phyloP scores from a whole-genome alignment of 1,140 invertebrate genomes.

The Parasteatoda tepidariorum region DNA sequence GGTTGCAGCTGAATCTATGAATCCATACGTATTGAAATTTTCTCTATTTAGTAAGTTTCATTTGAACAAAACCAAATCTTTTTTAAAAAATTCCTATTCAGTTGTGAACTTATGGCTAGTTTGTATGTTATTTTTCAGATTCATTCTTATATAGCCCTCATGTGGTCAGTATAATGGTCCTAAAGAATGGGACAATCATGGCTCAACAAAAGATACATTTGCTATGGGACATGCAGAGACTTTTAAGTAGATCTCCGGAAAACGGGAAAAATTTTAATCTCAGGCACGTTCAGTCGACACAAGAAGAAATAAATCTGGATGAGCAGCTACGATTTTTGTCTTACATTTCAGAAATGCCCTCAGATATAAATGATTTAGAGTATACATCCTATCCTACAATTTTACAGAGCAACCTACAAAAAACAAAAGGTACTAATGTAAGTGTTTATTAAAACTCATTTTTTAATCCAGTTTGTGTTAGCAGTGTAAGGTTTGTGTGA shows the following conservation, averaged over 20 bases:
- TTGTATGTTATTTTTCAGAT: not conserved
- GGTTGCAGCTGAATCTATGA: not conserved
- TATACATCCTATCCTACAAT: not conserved
- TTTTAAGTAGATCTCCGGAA: not conserved
- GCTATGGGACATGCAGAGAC: not conserved
- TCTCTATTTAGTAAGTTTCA: conserved; percentile 16
- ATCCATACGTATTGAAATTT: conserved; percentile 18
- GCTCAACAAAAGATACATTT: not conserved
- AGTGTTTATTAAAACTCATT: too few relatives aligned
- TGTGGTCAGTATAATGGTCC: not conserved
- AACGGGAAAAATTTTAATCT: not conserved
- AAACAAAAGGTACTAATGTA: not conserved
- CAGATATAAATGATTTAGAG: not conserved
- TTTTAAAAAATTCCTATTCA: too few relatives aligned
- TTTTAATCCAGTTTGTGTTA: too few relatives aligned
- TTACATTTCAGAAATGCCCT: not conserved
- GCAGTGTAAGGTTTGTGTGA: too few relatives aligned
- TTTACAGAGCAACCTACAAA: not conserved
- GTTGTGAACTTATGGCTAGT: not conserved
- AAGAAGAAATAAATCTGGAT: not conserved
- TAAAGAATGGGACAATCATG: not conserved
- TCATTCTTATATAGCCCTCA: not conserved
- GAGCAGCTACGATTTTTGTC: not conserved
- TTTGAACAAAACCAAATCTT: too few relatives aligned
- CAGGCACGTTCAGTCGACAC: not conserved